A percentile compares a stretch with the other conserved stretches of the same genome.
These are phyloP conservation scores for Aramus guarauna DNA, from an alignment of 2,113 vertebrate genomes.

Conservation along the genomic window DNA sequence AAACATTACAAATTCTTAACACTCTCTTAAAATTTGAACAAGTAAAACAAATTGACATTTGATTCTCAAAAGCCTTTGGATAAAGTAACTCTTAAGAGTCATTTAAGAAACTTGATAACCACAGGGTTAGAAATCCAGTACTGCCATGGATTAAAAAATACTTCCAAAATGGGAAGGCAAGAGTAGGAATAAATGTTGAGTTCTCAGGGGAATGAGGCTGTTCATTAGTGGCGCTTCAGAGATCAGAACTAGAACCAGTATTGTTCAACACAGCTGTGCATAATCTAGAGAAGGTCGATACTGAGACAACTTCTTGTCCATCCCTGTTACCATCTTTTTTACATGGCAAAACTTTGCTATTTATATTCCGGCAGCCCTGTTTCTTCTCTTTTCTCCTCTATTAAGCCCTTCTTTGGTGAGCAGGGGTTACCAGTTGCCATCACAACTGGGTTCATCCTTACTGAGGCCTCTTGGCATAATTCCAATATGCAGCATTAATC, in stretches of 20 bases:
- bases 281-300: not conserved
- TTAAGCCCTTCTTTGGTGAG: not conserved
- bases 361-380: not conserved
- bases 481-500: not conserved
- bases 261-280: not conserved
- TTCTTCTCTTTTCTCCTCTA: not conserved
- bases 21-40: not conserved
- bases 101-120: not conserved
- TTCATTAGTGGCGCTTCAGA: not conserved
- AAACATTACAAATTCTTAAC: not conserved
- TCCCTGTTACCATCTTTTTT: not conserved
- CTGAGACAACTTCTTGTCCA: not conserved
- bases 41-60: constrained; percentile 26
- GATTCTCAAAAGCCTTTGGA: not conserved
- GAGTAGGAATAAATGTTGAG: not conserved
- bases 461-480: not conserved
- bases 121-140: not conserved
- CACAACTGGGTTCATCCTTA: not conserved
- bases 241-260: not conserved
- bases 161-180: not conserved
- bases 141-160: not conserved
- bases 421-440: not conserved
- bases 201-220: not conserved
- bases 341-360: not conserved
- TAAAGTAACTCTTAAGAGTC: not conserved